These are phyloP conservation scores for Lissocephala sabroskyi DNA, from an alignment of 2,888 invertebrate species.

Conservation along the genomic window DNA sequence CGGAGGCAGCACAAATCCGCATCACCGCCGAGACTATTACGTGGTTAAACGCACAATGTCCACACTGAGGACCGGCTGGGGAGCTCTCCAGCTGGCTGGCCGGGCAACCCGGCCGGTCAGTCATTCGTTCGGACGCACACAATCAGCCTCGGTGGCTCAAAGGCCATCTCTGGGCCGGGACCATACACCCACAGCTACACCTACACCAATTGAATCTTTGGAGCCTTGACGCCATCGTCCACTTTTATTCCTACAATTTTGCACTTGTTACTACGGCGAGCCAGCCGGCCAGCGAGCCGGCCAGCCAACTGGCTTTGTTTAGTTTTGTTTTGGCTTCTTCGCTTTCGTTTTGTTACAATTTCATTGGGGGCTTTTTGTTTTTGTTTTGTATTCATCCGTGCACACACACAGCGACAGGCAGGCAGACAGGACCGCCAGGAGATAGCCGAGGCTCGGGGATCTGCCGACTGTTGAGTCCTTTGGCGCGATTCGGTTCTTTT, in stretches of 20 bases:
- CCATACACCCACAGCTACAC: slow-evolving; percentile 8
- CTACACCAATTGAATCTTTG: slow-evolving; percentile 28
- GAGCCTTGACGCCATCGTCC: slow-evolving; percentile 23
- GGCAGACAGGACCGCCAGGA: neutral
- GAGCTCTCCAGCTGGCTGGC: slow-evolving; percentile 4
- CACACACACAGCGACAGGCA: neutral
- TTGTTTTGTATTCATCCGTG: slow-evolving; percentile 10
- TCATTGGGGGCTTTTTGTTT: slow-evolving; percentile 6
- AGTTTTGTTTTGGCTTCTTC: slow-evolving; percentile 17
- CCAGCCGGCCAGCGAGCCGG: slow-evolving; percentile 2
- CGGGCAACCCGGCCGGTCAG: slow-evolving; percentile 24
- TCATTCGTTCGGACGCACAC: slow-evolving; percentile 23
- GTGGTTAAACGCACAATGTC: slow-evolving; percentile 38
- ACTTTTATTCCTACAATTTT: slow-evolving; percentile 31
- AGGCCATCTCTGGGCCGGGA: neutral
- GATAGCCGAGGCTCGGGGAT: neutral
- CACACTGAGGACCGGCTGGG: slow-evolving; percentile 15
- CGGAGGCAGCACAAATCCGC: slow-evolving; percentile 18
- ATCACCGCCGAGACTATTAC: slow-evolving; percentile 30
- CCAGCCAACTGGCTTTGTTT: slow-evolving; percentile 10
- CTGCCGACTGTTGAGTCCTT: neutral
- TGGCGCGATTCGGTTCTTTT: slow-evolving; percentile 7
- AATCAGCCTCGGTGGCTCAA: slow-evolving; percentile 14
- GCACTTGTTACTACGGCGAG: slow-evolving; percentile 10
- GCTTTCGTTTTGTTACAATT: slow-evolving; percentile 24